These are phyloP conservation scores for Lithodes maja DNA, from an alignment of 2,888 invertebrate genomes.

Conservation along the genomic window DNA sequence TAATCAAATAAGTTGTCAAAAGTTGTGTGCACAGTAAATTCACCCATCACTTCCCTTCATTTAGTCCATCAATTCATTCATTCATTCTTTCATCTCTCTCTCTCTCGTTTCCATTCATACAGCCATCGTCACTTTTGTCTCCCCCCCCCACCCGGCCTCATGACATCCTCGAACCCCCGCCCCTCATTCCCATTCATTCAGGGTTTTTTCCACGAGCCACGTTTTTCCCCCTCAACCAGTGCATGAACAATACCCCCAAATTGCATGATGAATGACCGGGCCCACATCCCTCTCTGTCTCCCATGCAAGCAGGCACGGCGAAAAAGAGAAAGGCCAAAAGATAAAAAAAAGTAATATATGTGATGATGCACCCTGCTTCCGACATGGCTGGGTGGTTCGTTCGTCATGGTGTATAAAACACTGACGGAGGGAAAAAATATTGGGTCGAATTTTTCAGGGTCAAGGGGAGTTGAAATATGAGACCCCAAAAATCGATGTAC, in stretches of 20 bases:
- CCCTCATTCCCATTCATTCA: neutral
- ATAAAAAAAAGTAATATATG: neutral
- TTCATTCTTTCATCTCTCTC: neutral
- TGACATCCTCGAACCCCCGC: neutral
- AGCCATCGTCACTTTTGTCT: neutral
- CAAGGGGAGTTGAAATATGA: too few species aligned
- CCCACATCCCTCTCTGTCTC: conserved; percentile 3
- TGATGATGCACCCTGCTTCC: neutral
- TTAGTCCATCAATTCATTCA: neutral
- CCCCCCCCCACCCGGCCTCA: neutral
- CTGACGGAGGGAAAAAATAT: neutral
- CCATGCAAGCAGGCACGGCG: neutral
- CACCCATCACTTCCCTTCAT: neutral
- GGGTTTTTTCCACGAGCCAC: neutral
- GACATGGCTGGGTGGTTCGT: neutral
- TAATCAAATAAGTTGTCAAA: too few species aligned
- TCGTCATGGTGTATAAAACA: too few species aligned
- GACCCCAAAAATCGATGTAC: too few species aligned
- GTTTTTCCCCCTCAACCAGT: neutral
- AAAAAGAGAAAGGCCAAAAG: neutral
- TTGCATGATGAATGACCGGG: neutral
- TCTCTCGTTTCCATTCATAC: neutral
- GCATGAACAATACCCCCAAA: neutral
- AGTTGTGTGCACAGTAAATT: too few species aligned
- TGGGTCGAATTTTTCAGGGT: too few species aligned